A percentile compares a stretch with the other conserved stretches of the same genome.
Conservation (phyloP, 2,888 invertebrate species). For the Ophion ellenae region DNA sequence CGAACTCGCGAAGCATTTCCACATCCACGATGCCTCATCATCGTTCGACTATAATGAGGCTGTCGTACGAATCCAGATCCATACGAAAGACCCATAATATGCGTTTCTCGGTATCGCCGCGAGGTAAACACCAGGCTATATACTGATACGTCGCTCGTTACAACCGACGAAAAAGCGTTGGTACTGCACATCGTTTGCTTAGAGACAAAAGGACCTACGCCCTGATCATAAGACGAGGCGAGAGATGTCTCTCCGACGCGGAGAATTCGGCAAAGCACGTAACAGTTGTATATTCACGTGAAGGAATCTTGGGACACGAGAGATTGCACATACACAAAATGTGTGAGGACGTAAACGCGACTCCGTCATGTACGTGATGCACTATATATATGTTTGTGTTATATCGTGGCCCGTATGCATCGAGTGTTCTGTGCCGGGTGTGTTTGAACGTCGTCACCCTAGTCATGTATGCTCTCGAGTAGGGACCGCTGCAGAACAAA, state of each 20-base stretch:
- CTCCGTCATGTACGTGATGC: conserved; percentile 19
- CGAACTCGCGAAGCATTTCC: no score
- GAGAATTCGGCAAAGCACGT: conserved; percentile 11
- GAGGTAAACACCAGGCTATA: background rate
- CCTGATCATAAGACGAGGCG: no score
- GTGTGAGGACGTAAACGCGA: conserved; percentile 30
- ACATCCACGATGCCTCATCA: no score
- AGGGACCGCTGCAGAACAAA: conserved; percentile 50
- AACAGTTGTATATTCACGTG: conserved; percentile 30
- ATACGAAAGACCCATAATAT: background rate
- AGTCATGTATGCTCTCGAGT: conserved; percentile 42
- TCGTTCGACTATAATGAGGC: no score
- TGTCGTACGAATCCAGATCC: background rate
- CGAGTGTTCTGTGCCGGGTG: conserved; percentile 44
- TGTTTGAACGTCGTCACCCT: conserved; percentile 58
- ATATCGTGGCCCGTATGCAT: conserved; percentile 26
- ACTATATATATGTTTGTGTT: background rate
- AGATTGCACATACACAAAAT: conserved; percentile 44
- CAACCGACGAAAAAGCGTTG: conserved; percentile 31
- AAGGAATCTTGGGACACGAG: conserved; percentile 43
- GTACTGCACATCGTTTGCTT: conserved; percentile 19
- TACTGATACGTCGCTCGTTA: background rate
- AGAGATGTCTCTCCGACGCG: background rate
- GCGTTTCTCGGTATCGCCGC: background rate
- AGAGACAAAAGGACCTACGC: conserved; percentile 11